Evolutionary conservation across 2,888 invertebrate genomes (phyloP).

Genomic region (Rhimphoctona megacephalus): DNA sequence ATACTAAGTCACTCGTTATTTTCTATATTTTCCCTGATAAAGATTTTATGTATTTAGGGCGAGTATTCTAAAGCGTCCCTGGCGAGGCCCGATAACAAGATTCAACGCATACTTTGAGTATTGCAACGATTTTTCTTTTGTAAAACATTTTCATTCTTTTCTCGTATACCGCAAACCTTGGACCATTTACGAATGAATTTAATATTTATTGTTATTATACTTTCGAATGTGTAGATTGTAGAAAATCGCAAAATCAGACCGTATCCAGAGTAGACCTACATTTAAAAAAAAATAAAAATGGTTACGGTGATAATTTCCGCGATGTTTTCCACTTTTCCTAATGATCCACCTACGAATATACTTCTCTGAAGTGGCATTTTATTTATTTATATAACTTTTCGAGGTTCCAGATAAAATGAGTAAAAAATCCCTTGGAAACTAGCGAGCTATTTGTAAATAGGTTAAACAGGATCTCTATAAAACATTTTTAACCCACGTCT

Average conservation of each 20-base stretch:
- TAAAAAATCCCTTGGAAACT: not conserved
- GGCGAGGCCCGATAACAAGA: not conserved
- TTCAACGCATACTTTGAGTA: not conserved
- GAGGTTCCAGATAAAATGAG: constrained; percentile 1
- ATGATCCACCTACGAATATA: not conserved
- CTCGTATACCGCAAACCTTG: not conserved
- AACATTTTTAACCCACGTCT: not conserved
- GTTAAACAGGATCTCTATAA: not conserved
- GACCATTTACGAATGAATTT: not conserved
- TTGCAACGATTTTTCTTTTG: not conserved
- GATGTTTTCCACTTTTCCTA: not conserved
- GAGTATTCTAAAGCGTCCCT: not conserved
- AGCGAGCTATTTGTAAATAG: not conserved
- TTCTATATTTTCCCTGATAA: not conserved
- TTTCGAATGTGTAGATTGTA: not conserved
- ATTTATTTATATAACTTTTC: not conserved
- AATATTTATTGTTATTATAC: not conserved
- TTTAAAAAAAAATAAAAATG: not conserved
- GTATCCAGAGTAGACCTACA: not conserved
- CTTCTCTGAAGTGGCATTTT: not conserved
- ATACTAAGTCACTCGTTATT: not conserved
- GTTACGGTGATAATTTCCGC: not conserved
- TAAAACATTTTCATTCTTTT: not conserved
- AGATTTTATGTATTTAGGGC: not conserved
- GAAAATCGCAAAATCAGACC: not conserved